phyloP scores from a whole-genome alignment of 2,888 invertebrate species.

The Dendrolimus houi region DNA sequence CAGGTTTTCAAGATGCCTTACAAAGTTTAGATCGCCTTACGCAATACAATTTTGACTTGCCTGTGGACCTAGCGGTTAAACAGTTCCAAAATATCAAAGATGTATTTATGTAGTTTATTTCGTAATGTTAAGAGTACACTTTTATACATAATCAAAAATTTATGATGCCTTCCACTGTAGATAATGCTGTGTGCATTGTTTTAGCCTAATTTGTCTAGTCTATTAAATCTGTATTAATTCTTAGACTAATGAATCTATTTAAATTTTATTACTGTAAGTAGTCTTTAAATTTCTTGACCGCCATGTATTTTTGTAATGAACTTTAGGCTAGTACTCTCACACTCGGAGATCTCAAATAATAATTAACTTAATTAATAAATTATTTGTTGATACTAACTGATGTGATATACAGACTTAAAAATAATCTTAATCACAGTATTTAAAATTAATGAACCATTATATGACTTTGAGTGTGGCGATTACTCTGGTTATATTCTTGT shows the following conservation, averaged over 20 bases:
- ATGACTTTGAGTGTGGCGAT: too few species aligned
- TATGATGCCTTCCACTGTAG: constrained; percentile 41
- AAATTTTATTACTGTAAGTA: not conserved
- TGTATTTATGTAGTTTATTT: constrained; percentile 83
- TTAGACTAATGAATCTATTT: not conserved
- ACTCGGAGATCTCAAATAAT: too few species aligned
- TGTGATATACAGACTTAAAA: too few species aligned
- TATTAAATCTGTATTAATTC: constrained; percentile 1
- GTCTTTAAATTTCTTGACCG: not conserved
- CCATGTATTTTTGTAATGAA: not conserved
- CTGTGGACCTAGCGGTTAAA: constrained; percentile 96
- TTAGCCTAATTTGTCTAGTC: constrained; percentile 28
- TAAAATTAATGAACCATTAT: too few species aligned
- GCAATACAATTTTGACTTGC: constrained; percentile 92
- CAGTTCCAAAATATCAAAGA: constrained; percentile 99
- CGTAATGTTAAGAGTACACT: constrained; percentile 39
- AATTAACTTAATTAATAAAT: too few species aligned
- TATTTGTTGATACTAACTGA: too few species aligned
- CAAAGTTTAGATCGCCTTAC: constrained; percentile 92
- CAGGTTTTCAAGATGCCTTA: constrained; percentile 97
- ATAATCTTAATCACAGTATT: too few species aligned
- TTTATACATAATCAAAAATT: constrained; percentile 43
- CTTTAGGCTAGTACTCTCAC: too few species aligned
- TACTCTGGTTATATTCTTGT: too few species aligned
- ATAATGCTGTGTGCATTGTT: constrained; percentile 25